These are phyloP conservation scores for Steromphala cineraria DNA, from an alignment of 2,888 invertebrate genomes.

Conservation along the genomic window DNA sequence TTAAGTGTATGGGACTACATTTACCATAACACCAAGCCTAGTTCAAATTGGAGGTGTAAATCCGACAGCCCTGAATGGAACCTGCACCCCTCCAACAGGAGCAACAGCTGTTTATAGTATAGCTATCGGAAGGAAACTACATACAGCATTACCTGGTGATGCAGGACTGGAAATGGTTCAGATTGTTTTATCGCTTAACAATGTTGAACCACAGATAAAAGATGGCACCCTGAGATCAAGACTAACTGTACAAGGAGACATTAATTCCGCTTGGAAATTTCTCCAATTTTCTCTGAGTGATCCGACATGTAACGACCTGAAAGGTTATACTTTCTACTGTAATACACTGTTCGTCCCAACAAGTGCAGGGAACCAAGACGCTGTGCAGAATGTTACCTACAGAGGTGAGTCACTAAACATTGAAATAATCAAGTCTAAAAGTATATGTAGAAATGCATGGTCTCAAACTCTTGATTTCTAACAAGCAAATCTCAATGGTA, in stretches of 20 bases:
- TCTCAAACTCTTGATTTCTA: no score
- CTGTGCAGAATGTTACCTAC: not conserved
- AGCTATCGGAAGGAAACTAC: not conserved
- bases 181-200: no score
- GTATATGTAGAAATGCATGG: no score
- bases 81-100: not conserved
- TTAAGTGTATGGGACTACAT: not conserved
- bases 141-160: not conserved
- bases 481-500: no score
- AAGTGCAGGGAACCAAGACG: not conserved
- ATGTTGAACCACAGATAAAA: no score
- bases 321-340: not conserved
- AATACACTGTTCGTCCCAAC: not conserved
- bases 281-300: not conserved
- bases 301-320: not conserved
- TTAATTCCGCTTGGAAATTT: not conserved
- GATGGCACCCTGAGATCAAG: no score
- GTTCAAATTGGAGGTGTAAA: not conserved
- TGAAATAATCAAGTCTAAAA: no score
- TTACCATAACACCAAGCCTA: not conserved
- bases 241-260: not conserved
- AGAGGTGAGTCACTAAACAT: not conserved
- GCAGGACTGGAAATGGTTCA: not conserved
- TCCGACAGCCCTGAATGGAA: not conserved
- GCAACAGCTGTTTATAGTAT: not conserved